A percentile compares a stretch with the other conserved stretches of the same genome.
These are phyloP conservation scores for Gnathonemus longibarbis DNA, from an alignment of 2,113 vertebrate genomes.

Conservation along the genomic window DNA sequence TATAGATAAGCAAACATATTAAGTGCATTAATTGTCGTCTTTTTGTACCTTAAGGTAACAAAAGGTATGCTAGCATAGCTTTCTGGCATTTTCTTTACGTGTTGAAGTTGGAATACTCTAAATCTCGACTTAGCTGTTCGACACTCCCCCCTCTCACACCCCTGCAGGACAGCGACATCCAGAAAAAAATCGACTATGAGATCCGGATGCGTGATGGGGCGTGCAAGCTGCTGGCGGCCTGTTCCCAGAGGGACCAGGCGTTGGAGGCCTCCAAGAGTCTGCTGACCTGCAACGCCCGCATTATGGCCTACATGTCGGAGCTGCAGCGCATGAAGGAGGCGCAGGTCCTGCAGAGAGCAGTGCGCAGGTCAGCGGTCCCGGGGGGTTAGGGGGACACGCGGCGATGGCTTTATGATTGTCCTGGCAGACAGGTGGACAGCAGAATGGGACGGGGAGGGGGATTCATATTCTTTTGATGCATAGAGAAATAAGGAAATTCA, in stretches of 20 bases:
- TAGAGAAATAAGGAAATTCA: not conserved
- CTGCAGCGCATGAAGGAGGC: constrained; percentile 86
- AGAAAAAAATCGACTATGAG: constrained; percentile 88
- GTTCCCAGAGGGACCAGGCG: constrained; percentile 79
- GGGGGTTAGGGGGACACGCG: not conserved
- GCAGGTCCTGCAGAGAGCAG: constrained; percentile 74
- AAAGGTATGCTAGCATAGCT: not conserved
- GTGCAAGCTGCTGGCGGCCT: constrained; percentile 81
- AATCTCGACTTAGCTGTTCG: not conserved
- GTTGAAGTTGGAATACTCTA: not conserved
- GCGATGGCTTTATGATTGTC: not conserved
- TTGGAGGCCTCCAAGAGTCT: constrained; percentile 85
- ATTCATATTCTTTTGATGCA: not conserved
- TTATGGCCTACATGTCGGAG: constrained; percentile 86
- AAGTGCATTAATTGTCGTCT: not conserved
- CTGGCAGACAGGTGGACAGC: constrained; percentile 30
- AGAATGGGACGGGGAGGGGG: constrained; percentile 52
- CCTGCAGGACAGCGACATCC: constrained; percentile 82
- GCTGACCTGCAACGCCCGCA: constrained; percentile 78
- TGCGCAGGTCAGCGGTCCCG: constrained; percentile 57
- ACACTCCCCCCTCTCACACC: not conserved
- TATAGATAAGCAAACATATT: not conserved
- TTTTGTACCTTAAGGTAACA: not conserved
- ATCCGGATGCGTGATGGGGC: constrained; percentile 87
- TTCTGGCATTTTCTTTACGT: not conserved